phyloP scores from a whole-genome alignment of 2,113 vertebrate genomes.

The Parus major region DNA sequence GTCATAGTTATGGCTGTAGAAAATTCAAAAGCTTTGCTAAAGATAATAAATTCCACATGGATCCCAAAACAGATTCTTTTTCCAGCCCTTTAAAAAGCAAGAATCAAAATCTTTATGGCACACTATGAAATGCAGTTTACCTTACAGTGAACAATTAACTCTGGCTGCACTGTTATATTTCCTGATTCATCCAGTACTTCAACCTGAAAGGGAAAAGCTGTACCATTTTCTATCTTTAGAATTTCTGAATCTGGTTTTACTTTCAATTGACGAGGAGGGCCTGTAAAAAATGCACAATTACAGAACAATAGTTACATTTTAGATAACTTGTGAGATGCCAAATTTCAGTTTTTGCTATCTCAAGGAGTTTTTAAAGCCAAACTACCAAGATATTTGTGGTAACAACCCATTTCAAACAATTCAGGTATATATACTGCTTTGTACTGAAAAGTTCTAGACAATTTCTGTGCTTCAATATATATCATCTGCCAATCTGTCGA shows the following conservation, averaged over 20 bases:
- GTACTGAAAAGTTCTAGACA: background rate
- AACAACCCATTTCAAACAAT: background rate
- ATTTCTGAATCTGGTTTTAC: slow-evolving; percentile 80
- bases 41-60: background rate
- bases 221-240: slow-evolving; percentile 85
- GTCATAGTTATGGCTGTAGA: background rate
- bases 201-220: slow-evolving; percentile 78
- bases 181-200: slow-evolving; percentile 86
- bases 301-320: background rate
- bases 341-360: background rate
- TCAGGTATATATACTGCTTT: background rate
- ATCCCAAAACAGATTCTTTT: background rate
- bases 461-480: background rate
- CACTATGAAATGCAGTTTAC: slow-evolving; percentile 66
- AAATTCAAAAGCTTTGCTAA: background rate
- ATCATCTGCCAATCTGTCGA: background rate
- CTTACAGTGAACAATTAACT: slow-evolving; percentile 83
- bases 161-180: slow-evolving; percentile 84
- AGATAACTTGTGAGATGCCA: background rate
- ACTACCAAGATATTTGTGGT: background rate
- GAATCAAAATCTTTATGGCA: background rate
- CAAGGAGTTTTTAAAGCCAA: background rate
- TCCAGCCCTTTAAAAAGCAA: background rate
- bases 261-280: slow-evolving; percentile 78
- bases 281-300: slow-evolving; percentile 68